These are phyloP conservation scores for Lucilia sericata DNA, from an alignment of 1,140 invertebrate genomes.

Conservation along the genomic window DNA sequence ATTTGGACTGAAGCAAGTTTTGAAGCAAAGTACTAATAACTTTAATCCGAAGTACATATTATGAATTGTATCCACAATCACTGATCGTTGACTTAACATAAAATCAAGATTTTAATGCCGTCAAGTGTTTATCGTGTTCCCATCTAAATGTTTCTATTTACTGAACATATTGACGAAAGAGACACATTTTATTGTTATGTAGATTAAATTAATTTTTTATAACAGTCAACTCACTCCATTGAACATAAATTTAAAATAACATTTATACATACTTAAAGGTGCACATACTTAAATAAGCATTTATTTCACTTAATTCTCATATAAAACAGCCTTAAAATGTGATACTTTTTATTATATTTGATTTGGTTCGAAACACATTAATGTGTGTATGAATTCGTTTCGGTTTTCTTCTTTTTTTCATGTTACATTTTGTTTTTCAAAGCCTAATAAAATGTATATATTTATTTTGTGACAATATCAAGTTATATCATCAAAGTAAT, in stretches of 20 bases:
- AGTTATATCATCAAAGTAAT: too few relatives aligned
- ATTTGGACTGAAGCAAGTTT: too few relatives aligned
- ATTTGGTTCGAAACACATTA: too few relatives aligned
- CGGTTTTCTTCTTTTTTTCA: too few relatives aligned
- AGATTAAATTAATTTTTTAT: slow-evolving; percentile 1
- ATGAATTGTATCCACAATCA: too few relatives aligned
- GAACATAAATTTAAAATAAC: slow-evolving; percentile 12
- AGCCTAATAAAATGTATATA: too few relatives aligned
- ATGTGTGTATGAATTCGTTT: too few relatives aligned
- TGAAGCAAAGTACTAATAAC: too few relatives aligned
- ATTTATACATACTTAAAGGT: neutral
- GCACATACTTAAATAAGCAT: slow-evolving; percentile 3
- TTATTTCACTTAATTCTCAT: neutral
- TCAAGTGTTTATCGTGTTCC: neutral
- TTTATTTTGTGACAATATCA: too few relatives aligned
- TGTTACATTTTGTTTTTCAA: too few relatives aligned
- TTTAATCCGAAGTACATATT: too few relatives aligned
- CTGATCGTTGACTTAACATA: too few relatives aligned
- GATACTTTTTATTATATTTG: neutral
- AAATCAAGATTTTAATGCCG: neutral
- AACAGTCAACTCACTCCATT: neutral
- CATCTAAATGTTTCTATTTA: neutral
- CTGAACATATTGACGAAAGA: neutral
- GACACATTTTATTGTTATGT: slow-evolving; percentile 13
- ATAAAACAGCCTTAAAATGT: neutral